Conservation (phyloP, 2,797 vertebrate genomes). For the Oreochromis mossambicus region DNA sequence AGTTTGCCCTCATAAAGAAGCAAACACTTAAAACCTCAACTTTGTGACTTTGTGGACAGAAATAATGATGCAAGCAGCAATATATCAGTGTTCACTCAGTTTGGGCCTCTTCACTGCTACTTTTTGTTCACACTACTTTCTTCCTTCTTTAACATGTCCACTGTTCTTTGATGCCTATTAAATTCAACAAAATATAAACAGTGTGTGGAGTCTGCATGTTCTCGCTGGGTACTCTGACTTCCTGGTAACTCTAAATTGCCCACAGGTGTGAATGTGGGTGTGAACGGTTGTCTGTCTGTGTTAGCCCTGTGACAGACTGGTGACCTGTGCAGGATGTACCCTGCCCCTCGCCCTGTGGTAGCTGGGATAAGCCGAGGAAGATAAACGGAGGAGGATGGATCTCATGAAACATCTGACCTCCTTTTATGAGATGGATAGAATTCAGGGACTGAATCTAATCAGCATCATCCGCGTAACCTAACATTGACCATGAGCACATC, state of each 20-base stretch:
- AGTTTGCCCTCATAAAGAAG: neutral
- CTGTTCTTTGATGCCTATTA: neutral
- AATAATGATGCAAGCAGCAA: neutral
- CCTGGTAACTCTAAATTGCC: neutral
- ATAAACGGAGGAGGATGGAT: neutral
- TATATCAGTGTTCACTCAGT: neutral
- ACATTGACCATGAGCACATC: neutral
- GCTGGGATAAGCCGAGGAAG: neutral
- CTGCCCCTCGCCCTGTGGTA: neutral
- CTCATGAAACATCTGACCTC: neutral
- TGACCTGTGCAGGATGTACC: neutral
- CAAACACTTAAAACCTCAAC: neutral
- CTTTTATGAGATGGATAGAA: neutral
- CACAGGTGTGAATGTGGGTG: neutral
- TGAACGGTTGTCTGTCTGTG: neutral
- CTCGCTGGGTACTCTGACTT: neutral
- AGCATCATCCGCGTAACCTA: no score
- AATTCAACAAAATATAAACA: neutral
- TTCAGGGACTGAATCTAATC: no score
- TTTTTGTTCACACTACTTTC: neutral
- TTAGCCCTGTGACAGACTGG: neutral
- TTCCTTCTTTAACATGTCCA: no score
- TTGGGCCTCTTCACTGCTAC: neutral
- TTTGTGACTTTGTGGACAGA: neutral
- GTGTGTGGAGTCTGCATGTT: neutral